Base-by-base conservation (phyloP, 2,888 invertebrate species). In the Polydrusus pterygomalis region DNA sequence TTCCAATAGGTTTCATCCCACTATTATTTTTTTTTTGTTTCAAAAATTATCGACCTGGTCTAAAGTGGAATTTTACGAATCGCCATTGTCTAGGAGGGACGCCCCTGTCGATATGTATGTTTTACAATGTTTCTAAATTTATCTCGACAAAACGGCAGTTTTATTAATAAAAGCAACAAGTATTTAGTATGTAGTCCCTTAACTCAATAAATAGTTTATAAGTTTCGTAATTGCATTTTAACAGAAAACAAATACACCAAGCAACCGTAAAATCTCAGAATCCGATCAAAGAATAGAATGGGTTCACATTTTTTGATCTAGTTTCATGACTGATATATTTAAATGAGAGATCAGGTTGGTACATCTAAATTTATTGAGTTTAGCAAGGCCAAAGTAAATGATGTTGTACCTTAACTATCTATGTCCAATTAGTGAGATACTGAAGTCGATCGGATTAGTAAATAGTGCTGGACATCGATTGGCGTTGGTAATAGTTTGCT, bases 141-240 rank as follows among this genome's bases (percentile, higher is more conserved):
- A n/a, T n/a, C n/a, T n/a, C n/a, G n/a, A n/a, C n/a, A n/a, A n/a
- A n/a, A n/a, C n/a, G n/a, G n/a, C n/a, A n/a, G n/a, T n/a, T n/a
- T n/a, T n/a, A n/a, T n/a, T n/a, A n/a, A n/a, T n/a, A n/a, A n/a
- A n/a, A n/a, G n/a, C n/a, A n/a, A n/a, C n/a, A n/a, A n/a, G n/a
- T n/a, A n/a, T n/a, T n/a, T n/a, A n/a, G n/a, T n/a, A n/a, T n/a
- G n/a, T n/a, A n/a, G n/a, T n/a, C n/a, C n/a, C n/a, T 25, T 25
- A 25, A 25, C 5, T 25, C 25, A 25, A 5, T 25, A 25, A 25
- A 25, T 25, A 25, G 5, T 25, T 25, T 5, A 3, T 25, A 3
- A 74, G 79, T 78, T 78, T 82, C 82, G 81, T 82, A 82, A 80
- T 80, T 77, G 79, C 79, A 80, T 80, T 82, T 81, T 80, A 82